Base-by-base conservation (phyloP, 2,113 vertebrate genomes). In the Anthoscopus minutus region DNA sequence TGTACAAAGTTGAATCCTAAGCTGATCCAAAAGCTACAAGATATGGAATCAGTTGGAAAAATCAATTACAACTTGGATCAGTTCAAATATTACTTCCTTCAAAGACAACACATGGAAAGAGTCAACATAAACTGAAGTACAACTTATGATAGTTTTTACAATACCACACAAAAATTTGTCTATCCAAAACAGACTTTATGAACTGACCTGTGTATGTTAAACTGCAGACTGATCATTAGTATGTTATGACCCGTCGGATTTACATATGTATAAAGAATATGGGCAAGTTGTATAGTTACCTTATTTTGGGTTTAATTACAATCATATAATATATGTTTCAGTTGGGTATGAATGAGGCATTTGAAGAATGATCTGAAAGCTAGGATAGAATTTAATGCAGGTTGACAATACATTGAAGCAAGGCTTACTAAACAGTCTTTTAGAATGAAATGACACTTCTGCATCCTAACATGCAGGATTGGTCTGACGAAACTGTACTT, bases 291-390 rank as follows among this genome's bases (percentile, higher is more conserved):
- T 60, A n/a, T 13, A 45, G 61, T 62, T 48, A 69, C 42, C 31
- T 93, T 65, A 58, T 45, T 60, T 96, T 23, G n/a, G 10, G 9
- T 81, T 93, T 94, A 92, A 88, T 93, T 92, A 57, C 33, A 76
- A 86, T 61, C 51, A 15, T 16, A 15, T 42, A 42, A 42, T 42
- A 42, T 42, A 69, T 92, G 44, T 81, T 93, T 97, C 76, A 94
- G 81, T 72, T 95, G 53, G 22, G 33, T 76, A 91, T 67, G 51
- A 92, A 80, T 79, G 62, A 88, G 61, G 38, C 35, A 74, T 73
- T 86, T 89, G 62, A 82, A 93, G 42, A 31, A 64, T 79, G 45
- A 86, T 69, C 45, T 95, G 67, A 95, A 94, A 64, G 38, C 6
- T 50, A 57, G 58, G 45, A 13, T 18, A 77, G 57, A 69, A 64